Conservation (phyloP, 2,888 invertebrate species). For the Notodromas monacha region DNA sequence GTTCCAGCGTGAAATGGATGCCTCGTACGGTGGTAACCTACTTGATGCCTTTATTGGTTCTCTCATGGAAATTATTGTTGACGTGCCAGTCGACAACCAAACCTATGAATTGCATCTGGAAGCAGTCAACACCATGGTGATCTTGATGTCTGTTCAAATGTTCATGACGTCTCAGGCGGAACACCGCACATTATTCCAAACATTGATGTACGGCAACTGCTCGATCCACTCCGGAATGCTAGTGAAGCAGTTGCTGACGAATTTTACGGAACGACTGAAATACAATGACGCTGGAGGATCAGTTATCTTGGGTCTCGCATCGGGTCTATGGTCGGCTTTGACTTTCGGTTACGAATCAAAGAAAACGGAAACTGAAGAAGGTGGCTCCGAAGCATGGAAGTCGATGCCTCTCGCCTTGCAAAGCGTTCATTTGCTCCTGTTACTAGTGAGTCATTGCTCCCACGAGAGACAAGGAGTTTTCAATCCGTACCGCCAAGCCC, state of each 20-base stretch:
- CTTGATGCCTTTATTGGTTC: constrained; percentile 39
- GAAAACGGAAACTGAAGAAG: constrained; percentile 10
- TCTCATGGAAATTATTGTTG: constrained; percentile 40
- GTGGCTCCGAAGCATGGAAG: background rate
- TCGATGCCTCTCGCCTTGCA: constrained; percentile 37
- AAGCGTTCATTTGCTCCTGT: constrained; percentile 49
- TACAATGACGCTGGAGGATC: constrained; percentile 36
- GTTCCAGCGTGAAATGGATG: too few relatives aligned
- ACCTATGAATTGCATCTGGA: constrained; percentile 60
- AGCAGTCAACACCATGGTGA: constrained; percentile 48
- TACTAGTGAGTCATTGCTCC: constrained; percentile 66
- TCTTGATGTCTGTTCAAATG: constrained; percentile 58
- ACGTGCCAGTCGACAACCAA: too few relatives aligned
- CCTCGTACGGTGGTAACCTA: too few relatives aligned
- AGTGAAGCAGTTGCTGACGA: constrained; percentile 41
- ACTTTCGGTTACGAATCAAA: constrained; percentile 19
- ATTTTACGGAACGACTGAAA: constrained; percentile 29
- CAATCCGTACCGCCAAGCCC: constrained; percentile 56
- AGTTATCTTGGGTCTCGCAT: constrained; percentile 39
- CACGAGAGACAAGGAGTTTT: constrained; percentile 15
- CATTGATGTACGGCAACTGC: constrained; percentile 29
- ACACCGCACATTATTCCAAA: too few relatives aligned
- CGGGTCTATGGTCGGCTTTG: constrained; percentile 45
- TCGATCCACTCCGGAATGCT: constrained; percentile 40
- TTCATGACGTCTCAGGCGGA: too few relatives aligned